phyloP scores from a whole-genome alignment of 2,797 vertebrate species.

The Streptopelia turtur region DNA sequence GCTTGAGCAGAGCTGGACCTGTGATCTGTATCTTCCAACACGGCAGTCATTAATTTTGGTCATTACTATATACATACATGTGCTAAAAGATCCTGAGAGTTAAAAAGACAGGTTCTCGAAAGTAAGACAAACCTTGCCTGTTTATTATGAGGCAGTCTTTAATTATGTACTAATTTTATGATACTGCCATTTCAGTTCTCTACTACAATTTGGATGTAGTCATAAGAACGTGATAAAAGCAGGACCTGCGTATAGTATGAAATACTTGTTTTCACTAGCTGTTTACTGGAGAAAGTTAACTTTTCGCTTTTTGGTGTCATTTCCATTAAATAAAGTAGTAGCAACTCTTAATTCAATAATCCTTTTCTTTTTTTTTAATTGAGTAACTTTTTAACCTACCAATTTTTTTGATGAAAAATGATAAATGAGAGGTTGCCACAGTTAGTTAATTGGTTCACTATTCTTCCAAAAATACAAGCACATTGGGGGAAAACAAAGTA shows the following conservation, averaged over 20 bases:
- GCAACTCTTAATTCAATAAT: not conserved
- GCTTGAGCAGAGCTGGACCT: not conserved
- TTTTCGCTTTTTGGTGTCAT: not conserved
- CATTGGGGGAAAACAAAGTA: not conserved
- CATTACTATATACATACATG: accelerated
- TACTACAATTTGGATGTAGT: not conserved
- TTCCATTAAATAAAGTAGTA: not conserved
- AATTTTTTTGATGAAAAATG: not conserved
- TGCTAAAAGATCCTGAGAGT: not conserved
- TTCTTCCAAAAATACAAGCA: not conserved
- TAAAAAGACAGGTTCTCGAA: not conserved
- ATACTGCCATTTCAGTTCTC: not conserved
- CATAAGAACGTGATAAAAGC: not conserved
- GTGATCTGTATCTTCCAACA: not conserved
- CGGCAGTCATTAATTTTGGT: not conserved
- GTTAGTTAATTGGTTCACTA: not conserved
- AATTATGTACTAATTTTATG: not conserved
- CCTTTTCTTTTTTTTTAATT: not conserved
- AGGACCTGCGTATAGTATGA: not conserved
- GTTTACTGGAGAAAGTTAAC: not conserved
- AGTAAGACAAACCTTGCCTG: not conserved
- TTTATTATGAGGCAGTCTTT: not conserved
- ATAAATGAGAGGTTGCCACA: not conserved
- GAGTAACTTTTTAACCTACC: not conserved
- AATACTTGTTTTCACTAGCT: not conserved